Evolutionary conservation across 2,888 invertebrate genomes (phyloP).

Genomic region (Lepidochrysops patricia): DNA sequence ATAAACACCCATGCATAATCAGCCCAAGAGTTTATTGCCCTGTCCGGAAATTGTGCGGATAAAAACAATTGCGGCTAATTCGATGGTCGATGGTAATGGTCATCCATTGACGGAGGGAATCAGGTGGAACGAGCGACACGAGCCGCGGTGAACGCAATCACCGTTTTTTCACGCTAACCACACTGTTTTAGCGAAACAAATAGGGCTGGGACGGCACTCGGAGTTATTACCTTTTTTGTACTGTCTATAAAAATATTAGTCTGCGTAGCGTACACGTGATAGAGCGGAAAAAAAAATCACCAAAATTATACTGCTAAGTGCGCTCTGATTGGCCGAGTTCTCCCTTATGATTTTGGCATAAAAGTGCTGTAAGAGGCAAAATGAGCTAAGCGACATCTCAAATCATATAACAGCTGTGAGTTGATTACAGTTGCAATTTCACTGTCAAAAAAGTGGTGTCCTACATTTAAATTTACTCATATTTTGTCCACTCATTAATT

Average conservation of each 20-base stretch:
- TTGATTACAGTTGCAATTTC: neutral
- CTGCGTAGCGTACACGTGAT: too few relatives aligned
- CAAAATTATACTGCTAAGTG: too few relatives aligned
- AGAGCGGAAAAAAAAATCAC: too few relatives aligned
- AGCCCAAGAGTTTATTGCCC: slow-evolving; percentile 43
- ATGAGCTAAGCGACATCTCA: too few relatives aligned
- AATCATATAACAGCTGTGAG: neutral
- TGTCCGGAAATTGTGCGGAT: slow-evolving; percentile 39
- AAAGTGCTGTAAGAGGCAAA: too few relatives aligned
- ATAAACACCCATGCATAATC: neutral
- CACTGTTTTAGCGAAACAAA: neutral
- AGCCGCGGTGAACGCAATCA: slow-evolving; percentile 34
- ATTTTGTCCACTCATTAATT: neutral
- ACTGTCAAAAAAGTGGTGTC: neutral
- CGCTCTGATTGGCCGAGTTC: too few relatives aligned
- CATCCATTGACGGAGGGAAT: slow-evolving; percentile 50
- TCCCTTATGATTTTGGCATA: too few relatives aligned
- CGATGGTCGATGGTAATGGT: slow-evolving; percentile 41
- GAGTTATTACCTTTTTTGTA: neutral
- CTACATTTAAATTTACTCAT: neutral
- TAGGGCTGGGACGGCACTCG: neutral
- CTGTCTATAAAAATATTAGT: too few relatives aligned
- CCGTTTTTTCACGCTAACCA: slow-evolving; percentile 13
- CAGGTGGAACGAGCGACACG: slow-evolving; percentile 53
- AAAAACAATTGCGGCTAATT: slow-evolving; percentile 52